phyloP scores from a whole-genome alignment of 53 echinoderm and acorn worm genomes.

The Paracentrotus lividus region DNA sequence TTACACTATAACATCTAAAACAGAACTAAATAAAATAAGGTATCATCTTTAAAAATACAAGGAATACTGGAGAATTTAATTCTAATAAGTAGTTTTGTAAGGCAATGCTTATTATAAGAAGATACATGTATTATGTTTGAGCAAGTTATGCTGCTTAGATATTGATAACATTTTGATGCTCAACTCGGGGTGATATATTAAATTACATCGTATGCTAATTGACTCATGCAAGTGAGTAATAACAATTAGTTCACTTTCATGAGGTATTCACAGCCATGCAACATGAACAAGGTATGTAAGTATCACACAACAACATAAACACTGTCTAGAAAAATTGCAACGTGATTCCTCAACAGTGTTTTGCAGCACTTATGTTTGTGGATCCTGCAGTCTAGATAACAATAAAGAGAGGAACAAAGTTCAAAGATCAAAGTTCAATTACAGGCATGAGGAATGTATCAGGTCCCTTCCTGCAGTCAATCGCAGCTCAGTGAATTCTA shows the following conservation, averaged over 20 bases:
- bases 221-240: background rate
- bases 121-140: background rate
- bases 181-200: no score
- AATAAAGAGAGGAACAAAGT: constrained; percentile 2
- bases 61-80: constrained; percentile 5
- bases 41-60: background rate
- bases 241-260: constrained; percentile 2
- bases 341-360: background rate
- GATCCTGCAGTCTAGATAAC: background rate
- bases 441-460: constrained; percentile 25
- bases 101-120: background rate
- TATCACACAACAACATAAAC: constrained; percentile 35
- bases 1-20: background rate
- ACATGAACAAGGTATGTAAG: constrained; percentile 14
- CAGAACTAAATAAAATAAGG: background rate
- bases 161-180: no score
- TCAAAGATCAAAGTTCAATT: no score
- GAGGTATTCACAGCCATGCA: background rate
- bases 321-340: constrained; percentile 20
- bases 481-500: background rate
- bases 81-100: no score
- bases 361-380: constrained; percentile 34
- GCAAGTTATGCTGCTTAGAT: background rate
- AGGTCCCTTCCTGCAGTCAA: background rate
- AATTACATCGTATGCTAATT: background rate